phyloP scores from a whole-genome alignment of 2,797 vertebrate genomes.

The Brachyrhaphis roseni region DNA sequence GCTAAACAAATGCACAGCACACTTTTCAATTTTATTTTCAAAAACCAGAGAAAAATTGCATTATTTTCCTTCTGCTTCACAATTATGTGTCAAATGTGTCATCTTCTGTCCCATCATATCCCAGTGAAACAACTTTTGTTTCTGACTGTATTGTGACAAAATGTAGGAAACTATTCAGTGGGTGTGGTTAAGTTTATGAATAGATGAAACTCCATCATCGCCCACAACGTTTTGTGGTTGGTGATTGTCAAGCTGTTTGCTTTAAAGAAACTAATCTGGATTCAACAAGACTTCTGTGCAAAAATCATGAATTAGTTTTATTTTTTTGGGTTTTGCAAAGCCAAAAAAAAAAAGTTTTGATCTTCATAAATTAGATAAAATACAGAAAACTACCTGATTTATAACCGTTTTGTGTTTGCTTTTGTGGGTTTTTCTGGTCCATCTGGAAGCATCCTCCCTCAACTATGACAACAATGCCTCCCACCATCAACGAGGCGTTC shows the following conservation, averaged over 20 bases:
- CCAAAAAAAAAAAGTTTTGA: background rate
- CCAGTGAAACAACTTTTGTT: background rate
- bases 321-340: too few species aligned
- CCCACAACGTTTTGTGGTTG: background rate
- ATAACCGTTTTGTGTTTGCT: background rate
- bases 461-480: conserved; percentile 25
- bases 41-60: background rate
- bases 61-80: background rate
- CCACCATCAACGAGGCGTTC: background rate
- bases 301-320: background rate
- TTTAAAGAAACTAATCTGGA: background rate
- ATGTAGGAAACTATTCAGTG: background rate
- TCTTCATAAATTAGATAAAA: background rate
- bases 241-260: background rate
- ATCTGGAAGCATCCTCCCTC: conserved; percentile 23
- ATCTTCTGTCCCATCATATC: background rate
- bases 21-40: background rate
- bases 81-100: background rate
- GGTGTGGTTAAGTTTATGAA: background rate
- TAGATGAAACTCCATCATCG: background rate
- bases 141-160: background rate
- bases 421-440: background rate
- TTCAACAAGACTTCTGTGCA: background rate
- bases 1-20: background rate
- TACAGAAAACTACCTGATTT: background rate